A percentile compares a stretch with the other conserved stretches of the same genome.
Conservation (phyloP, 2,888 invertebrate species). For the Trisateles emortualis region DNA sequence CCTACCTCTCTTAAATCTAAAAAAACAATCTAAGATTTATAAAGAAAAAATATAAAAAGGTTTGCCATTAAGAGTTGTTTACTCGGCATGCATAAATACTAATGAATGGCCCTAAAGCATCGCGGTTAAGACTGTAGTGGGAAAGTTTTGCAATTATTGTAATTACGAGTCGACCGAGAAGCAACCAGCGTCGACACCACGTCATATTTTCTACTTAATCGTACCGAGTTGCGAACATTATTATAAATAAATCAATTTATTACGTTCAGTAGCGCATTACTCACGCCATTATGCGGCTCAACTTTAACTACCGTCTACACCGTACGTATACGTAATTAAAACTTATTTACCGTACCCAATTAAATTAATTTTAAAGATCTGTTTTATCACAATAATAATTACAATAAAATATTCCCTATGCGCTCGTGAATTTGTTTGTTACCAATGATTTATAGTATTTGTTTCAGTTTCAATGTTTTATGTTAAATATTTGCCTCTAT, state of each 20-base stretch:
- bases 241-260: slow-evolving; percentile 78
- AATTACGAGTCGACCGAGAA: slow-evolving; percentile 79
- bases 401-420: slow-evolving; percentile 19
- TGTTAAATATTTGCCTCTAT: slow-evolving; percentile 7
- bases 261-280: slow-evolving; percentile 66
- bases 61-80: slow-evolving; percentile 67
- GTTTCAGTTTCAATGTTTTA: slow-evolving; percentile 9
- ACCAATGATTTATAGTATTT: slow-evolving; percentile 13
- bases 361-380: slow-evolving; percentile 32
- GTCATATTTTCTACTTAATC: slow-evolving; percentile 84
- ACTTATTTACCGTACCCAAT: slow-evolving; percentile 32
- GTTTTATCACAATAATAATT: slow-evolving; percentile 25
- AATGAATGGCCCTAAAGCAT: slow-evolving; percentile 74
- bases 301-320: slow-evolving; percentile 49
- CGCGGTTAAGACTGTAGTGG: slow-evolving; percentile 71
- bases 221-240: slow-evolving; percentile 72
- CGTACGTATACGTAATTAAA: slow-evolving; percentile 39
- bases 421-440: slow-evolving; percentile 12
- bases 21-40: too few relatives aligned
- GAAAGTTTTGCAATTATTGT: slow-evolving; percentile 84
- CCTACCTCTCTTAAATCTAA: too few relatives aligned
- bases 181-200: slow-evolving; percentile 68
- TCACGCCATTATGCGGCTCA: slow-evolving; percentile 54
- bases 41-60: slow-evolving; percentile 62
- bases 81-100: slow-evolving; percentile 73